Base-by-base conservation (phyloP, 2,888 invertebrate genomes). In the Netelia inedita region DNA sequence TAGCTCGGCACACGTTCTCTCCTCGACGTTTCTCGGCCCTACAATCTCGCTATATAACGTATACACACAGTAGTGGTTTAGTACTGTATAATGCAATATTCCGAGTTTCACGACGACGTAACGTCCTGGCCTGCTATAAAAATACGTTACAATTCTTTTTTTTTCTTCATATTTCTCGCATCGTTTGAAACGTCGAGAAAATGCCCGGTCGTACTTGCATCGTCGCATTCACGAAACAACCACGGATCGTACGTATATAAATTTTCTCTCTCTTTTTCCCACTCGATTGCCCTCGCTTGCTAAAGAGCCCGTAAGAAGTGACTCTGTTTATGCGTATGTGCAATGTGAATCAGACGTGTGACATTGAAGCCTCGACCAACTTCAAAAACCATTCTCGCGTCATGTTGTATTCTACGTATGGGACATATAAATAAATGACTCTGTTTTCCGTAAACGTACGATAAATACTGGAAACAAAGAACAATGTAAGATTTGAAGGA, bases 341-440 rank as follows among this genome's bases (percentile, higher is more conserved):
- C 80, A 89, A 90, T 88, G 87, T 88, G 89, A 91, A 89, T 90
- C 89, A 88, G 85, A 87, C 89, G 87, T 91, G 91, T 91, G 91
- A 90, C 92, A 91, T 91, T 91, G 89, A 89, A 74, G 88, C 87
- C 88, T 89, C 89, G 89, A 89, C 88, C 90, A 91, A 90, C 91
- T 90, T 88, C 83, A 88, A 88, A 88, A 91, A 72, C 87, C 87
- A 79, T 79, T 75, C 63, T 41, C 65, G 55, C 71, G 50, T 69
- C 55, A 21, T 74, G 57, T 55, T 35, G 57, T 35, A 63, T 43
- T 19, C 46, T 59, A 63, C 53, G 76, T 57, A 23, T 35, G 74
- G 61, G 53, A 55, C 28, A 55, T 75, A 59, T 21, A n/a, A 61
- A 73, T 1, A 16, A 68, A 21, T 1, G 43, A 43, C 46, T 2